These are phyloP conservation scores for Hesperia comma DNA, from an alignment of 2,888 invertebrate species.

Conservation along the genomic window DNA sequence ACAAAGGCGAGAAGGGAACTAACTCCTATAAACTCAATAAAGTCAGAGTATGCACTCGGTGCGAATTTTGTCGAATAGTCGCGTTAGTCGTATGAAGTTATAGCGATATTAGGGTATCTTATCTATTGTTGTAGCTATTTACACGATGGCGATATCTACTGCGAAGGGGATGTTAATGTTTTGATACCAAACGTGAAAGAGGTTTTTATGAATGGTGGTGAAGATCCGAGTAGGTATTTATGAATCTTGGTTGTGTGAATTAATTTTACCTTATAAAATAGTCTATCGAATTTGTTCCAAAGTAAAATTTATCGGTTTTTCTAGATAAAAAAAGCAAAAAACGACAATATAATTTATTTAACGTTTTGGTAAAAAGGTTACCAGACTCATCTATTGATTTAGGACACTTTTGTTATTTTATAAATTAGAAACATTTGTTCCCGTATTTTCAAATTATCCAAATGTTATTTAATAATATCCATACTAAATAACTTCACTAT, in stretches of 20 bases:
- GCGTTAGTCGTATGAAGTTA: neutral
- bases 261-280: too few species aligned
- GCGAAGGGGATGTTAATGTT: neutral
- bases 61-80: neutral
- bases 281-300: too few species aligned
- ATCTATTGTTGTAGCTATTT: neutral
- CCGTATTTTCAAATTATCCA: too few species aligned
- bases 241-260: neutral
- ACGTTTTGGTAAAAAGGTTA: too few species aligned
- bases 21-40: neutral
- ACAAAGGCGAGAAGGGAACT: neutral
- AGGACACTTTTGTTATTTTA: too few species aligned
- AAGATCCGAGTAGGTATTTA: neutral
- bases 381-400: too few species aligned
- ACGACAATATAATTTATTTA: too few species aligned
- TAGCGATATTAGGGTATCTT: neutral
- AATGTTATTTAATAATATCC: too few species aligned
- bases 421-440: too few species aligned
- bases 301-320: too few species aligned
- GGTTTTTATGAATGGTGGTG: neutral
- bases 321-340: too few species aligned
- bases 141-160: neutral
- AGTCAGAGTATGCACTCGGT: neutral
- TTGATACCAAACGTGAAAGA: neutral
- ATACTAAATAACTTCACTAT: too few species aligned